Percentiles rank a stretch among this genome's conserved stretches.
Evolutionary conservation across 2,888 invertebrate species (phyloP).

Genomic region (Tachina lurida): DNA sequence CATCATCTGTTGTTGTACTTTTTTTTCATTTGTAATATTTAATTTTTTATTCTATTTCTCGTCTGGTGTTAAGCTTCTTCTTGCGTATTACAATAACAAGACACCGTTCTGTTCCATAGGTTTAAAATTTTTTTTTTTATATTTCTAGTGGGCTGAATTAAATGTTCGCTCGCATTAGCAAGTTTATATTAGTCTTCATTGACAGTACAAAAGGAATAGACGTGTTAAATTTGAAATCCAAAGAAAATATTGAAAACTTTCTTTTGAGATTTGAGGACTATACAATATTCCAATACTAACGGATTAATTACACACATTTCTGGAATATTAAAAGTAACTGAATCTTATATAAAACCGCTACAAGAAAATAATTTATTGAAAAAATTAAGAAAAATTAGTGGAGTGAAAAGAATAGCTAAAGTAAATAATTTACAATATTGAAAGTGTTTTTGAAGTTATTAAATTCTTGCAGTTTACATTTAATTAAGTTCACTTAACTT

Average conservation of each 20-base stretch:
- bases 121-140: slow-evolving; percentile 32
- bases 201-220: slow-evolving; percentile 73
- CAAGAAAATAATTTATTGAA: slow-evolving; percentile 27
- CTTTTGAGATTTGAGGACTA: slow-evolving; percentile 51
- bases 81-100: slow-evolving; percentile 24
- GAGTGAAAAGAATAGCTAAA: not conserved
- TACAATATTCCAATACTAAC: slow-evolving; percentile 37
- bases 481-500: slow-evolving; percentile 50
- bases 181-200: slow-evolving; percentile 73
- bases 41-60: not conserved
- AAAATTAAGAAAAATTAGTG: slow-evolving; percentile 17
- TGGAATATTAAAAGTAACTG: slow-evolving; percentile 61
- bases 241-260: slow-evolving; percentile 1
- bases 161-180: slow-evolving; percentile 71
- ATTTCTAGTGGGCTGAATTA: slow-evolving; percentile 72
- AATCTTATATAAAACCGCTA: slow-evolving; percentile 55
- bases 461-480: slow-evolving; percentile 16
- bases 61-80: slow-evolving; percentile 12
- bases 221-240: slow-evolving; percentile 29
- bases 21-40: slow-evolving; percentile 5
- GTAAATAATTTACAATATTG: not conserved
- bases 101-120: slow-evolving; percentile 54
- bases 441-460: slow-evolving; percentile 3
- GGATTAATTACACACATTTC: slow-evolving; percentile 5
- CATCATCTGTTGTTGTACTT: slow-evolving; percentile 60